Conservation (phyloP, 2,888 invertebrate species). For the Mythimna lalbum region DNA sequence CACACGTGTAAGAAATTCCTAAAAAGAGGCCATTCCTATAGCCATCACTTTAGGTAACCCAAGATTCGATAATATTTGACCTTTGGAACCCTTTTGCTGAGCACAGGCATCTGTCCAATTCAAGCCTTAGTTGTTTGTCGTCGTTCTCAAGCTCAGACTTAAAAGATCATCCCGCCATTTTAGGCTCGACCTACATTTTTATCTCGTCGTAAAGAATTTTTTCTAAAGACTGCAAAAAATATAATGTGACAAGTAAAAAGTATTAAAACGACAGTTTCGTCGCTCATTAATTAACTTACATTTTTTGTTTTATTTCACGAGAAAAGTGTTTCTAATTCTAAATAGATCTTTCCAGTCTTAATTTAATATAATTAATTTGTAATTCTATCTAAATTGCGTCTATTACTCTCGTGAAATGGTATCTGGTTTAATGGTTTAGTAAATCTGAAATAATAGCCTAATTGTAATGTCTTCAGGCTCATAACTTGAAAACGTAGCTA, state of each 20-base stretch:
- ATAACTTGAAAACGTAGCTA: constrained; percentile 11
- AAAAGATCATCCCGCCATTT: constrained; percentile 28
- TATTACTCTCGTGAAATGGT: constrained; percentile 23
- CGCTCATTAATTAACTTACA: not conserved
- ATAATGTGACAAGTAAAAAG: constrained; percentile 17
- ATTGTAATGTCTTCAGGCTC: constrained; percentile 27
- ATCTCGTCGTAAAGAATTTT: constrained; percentile 2
- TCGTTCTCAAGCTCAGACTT: constrained; percentile 22
- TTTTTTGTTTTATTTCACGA: not conserved
- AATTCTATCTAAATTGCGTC: constrained; percentile 41
- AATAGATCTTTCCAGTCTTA: constrained; percentile 17
- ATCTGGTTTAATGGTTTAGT: constrained; percentile 32
- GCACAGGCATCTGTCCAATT: constrained; percentile 23
- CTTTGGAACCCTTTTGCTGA: constrained; percentile 30
- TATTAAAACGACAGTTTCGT: constrained; percentile 2
- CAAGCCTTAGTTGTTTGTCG: constrained; percentile 24
- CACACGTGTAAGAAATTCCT: not conserved
- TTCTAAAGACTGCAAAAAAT: constrained; percentile 5
- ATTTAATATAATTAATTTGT: constrained; percentile 41
- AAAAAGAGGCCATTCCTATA: not conserved
- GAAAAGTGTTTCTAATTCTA: constrained; percentile 22
- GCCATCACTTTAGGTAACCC: not conserved
- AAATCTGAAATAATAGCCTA: constrained; percentile 44
- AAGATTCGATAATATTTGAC: constrained; percentile 39
- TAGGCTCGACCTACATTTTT: constrained; percentile 7